Conservation (phyloP, 1,140 invertebrate genomes). For the Drosophila lowei region DNA sequence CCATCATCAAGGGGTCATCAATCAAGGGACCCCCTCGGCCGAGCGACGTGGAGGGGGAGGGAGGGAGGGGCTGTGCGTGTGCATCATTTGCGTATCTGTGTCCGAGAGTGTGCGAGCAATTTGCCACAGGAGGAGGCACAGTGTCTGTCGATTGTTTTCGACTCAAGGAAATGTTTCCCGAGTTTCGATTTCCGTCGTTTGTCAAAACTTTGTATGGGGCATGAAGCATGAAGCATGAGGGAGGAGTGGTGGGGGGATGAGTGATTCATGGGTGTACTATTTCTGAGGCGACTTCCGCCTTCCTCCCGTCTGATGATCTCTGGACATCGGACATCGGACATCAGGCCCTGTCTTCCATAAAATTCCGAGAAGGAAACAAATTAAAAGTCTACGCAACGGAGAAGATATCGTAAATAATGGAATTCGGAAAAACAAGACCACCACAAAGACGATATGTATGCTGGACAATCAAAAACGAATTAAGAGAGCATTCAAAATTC, state of each 20-base stretch:
- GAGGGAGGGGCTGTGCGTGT: not conserved
- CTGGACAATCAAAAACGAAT: slow-evolving; percentile 64
- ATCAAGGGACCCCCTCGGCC: slow-evolving; percentile 15
- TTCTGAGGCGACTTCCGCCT: slow-evolving; percentile 32
- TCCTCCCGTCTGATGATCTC: slow-evolving; percentile 6
- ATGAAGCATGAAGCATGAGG: not conserved
- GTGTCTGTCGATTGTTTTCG: slow-evolving; percentile 37
- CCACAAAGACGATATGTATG: slow-evolving; percentile 6
- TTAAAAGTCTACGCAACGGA: slow-evolving; percentile 49
- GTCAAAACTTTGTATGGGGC: slow-evolving; percentile 40
- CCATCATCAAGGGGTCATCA: slow-evolving; percentile 26
- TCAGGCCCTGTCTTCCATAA: slow-evolving; percentile 24
- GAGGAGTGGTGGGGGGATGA: slow-evolving; percentile 6
- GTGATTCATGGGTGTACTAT: slow-evolving; percentile 55
- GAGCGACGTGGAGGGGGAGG: not conserved
- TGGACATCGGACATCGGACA: not conserved
- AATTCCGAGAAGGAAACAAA: slow-evolving; percentile 51
- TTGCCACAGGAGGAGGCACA: slow-evolving; percentile 19
- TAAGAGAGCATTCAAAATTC: slow-evolving; percentile 62
- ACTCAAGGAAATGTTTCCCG: slow-evolving; percentile 30
- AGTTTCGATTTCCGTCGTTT: slow-evolving; percentile 45
- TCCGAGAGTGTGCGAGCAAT: slow-evolving; percentile 21
- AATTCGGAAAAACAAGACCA: slow-evolving; percentile 53
- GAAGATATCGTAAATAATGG: slow-evolving; percentile 39
- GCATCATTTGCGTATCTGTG: slow-evolving; percentile 49